Conservation (phyloP, 1,140 invertebrate species). For the Phthorimaea operculella region DNA sequence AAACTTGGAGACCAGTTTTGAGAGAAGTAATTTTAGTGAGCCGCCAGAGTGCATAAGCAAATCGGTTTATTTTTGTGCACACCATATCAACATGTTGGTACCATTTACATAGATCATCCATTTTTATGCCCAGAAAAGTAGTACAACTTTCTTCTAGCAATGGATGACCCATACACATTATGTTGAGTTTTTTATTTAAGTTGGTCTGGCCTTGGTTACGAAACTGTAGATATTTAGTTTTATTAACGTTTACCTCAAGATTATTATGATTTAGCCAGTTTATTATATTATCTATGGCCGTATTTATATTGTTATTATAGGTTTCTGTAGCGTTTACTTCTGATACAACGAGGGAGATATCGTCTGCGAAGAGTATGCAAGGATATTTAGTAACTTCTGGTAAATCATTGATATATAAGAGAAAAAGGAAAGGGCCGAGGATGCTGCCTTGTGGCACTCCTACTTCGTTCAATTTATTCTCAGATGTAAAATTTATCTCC, state of each 20-base stretch:
- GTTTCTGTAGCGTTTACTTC: not conserved
- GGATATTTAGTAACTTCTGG: not conserved
- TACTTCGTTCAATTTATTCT: not conserved
- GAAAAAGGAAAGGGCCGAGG: not conserved
- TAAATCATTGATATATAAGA: slow-evolving; percentile 1
- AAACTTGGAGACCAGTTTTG: not conserved
- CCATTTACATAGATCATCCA: slow-evolving; percentile 1
- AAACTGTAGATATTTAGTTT: slow-evolving; percentile 7
- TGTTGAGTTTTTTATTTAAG: not conserved
- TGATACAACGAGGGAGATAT: not conserved
- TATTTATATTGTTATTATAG: not conserved
- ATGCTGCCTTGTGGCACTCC: slow-evolving; percentile 3
- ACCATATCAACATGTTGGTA: slow-evolving; percentile 4
- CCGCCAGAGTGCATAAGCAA: not conserved
- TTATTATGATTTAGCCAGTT: not conserved
- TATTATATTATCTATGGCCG: not conserved
- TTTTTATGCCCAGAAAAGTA: not conserved
- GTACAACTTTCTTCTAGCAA: not conserved
- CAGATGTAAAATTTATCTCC: not conserved
- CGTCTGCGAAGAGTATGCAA: not conserved
- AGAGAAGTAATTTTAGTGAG: not conserved
- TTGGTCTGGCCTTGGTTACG: not conserved
- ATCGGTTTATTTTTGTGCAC: slow-evolving; percentile 5
- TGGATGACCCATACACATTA: not conserved
- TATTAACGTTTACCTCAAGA: not conserved